Evolutionary conservation across 2,113 vertebrate genomes (phyloP).

Genomic region (Caretta caretta): DNA sequence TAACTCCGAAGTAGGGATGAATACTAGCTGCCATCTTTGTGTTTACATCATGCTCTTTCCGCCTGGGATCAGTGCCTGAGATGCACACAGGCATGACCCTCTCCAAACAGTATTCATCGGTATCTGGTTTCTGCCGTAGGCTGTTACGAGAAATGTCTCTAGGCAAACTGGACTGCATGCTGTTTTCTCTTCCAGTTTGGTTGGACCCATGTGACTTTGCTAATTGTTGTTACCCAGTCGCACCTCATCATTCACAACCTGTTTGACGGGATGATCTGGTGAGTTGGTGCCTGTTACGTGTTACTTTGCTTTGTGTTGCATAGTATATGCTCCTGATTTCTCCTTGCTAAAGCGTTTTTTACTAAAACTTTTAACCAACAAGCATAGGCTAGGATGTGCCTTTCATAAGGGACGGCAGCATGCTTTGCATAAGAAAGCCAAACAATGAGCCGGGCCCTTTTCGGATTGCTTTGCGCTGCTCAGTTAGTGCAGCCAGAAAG

Average conservation of each 20-base stretch:
- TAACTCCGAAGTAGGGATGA: not conserved
- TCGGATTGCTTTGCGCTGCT: not conserved
- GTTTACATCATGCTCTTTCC: not conserved
- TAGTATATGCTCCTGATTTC: rapidly evolving
- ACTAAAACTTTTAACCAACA: not conserved
- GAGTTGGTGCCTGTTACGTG: constrained; percentile 22
- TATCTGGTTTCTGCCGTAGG: not conserved
- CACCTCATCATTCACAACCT: constrained; percentile 99
- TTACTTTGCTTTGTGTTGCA: not conserved
- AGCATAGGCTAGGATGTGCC: not conserved
- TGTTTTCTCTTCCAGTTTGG: constrained; percentile 88
- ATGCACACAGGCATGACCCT: rapidly evolving
- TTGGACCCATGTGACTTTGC: constrained; percentile 97
- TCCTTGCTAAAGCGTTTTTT: rapidly evolving
- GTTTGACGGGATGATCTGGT: constrained; percentile 99
- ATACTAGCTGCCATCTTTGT: not conserved
- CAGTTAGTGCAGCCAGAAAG: not conserved
- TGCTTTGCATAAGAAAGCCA: not conserved
- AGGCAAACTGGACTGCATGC: not conserved
- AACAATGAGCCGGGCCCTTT: not conserved
- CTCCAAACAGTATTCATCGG: not conserved
- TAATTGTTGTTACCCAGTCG: constrained; percentile 98
- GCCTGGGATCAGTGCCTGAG: not conserved
- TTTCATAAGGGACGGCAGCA: not conserved
- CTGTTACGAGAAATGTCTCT: not conserved